Percentiles rank a stretch among this genome's conserved stretches.
Conservation (phyloP, 1,140 invertebrate species). For the Cotesia typhae region DNA sequence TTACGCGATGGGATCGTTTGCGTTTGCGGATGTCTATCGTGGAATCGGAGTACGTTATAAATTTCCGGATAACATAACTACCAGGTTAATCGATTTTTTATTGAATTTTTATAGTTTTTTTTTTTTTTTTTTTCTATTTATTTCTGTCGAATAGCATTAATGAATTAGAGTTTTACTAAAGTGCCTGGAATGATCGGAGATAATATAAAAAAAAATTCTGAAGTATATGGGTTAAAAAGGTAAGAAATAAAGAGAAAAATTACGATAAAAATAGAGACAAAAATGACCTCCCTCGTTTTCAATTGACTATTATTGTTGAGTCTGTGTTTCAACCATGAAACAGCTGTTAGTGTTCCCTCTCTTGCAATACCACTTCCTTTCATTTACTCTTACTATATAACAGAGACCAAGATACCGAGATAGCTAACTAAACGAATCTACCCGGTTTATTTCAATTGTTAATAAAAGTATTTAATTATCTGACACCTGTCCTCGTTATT, state of each 20-base stretch:
- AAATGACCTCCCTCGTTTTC: not conserved
- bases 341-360: conserved; percentile 2
- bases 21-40: conserved; percentile 8
- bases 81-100: conserved; percentile 29
- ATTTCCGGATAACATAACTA: conserved; percentile 23
- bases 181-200: too few relatives aligned
- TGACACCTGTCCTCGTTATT: too few relatives aligned
- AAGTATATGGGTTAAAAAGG: not conserved
- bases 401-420: too few relatives aligned
- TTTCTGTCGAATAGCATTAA: not conserved
- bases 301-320: conserved; percentile 11
- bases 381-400: not conserved
- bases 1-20: conserved; percentile 24
- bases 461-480: too few relatives aligned
- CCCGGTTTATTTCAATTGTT: too few relatives aligned
- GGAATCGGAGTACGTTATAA: conserved; percentile 30
- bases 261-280: not conserved
- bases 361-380: not conserved
- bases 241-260: not conserved
- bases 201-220: too few relatives aligned
- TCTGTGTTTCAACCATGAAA: conserved; percentile 1
- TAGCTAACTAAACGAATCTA: too few relatives aligned
- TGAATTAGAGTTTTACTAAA: too few relatives aligned
- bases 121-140: not conserved
- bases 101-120: not conserved